phyloP scores from a whole-genome alignment of 2,888 invertebrate species.

The Oligia strigilis region DNA sequence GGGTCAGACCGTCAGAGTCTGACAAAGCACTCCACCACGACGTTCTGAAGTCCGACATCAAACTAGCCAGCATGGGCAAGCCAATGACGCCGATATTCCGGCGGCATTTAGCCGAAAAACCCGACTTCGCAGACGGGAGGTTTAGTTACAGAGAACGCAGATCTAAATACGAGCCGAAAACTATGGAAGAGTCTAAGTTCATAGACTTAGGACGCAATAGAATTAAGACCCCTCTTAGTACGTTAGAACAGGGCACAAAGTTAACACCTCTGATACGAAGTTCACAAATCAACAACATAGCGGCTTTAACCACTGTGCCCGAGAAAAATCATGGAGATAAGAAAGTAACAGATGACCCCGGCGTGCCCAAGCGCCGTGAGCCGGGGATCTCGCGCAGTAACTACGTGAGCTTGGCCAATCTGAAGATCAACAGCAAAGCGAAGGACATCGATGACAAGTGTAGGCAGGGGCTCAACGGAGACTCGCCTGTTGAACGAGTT shows the following conservation, averaged over 20 bases:
- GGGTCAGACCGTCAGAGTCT: slow-evolving; percentile 77
- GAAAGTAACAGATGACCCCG: slow-evolving; percentile 53
- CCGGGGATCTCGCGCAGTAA: slow-evolving; percentile 86
- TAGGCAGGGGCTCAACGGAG: slow-evolving; percentile 52
- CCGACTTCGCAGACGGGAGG: slow-evolving; percentile 82
- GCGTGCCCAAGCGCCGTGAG: slow-evolving; percentile 73
- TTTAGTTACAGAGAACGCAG: slow-evolving; percentile 84
- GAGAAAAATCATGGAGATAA: slow-evolving; percentile 72
- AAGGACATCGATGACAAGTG: slow-evolving; percentile 74
- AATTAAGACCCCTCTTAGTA: slow-evolving; percentile 74
- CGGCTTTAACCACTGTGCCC: slow-evolving; percentile 69
- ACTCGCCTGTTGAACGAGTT: slow-evolving; percentile 78
- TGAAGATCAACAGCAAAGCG: slow-evolving; percentile 82
- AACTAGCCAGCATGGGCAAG: slow-evolving; percentile 84
- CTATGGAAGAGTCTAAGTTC: slow-evolving; percentile 73
- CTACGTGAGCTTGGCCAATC: slow-evolving; percentile 87
- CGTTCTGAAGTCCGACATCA: slow-evolving; percentile 83
- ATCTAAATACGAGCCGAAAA: slow-evolving; percentile 69
- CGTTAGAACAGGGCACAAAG: slow-evolving; percentile 56
- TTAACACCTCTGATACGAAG: slow-evolving; percentile 71
- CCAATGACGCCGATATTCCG: slow-evolving; percentile 88
- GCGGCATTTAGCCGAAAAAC: slow-evolving; percentile 77
- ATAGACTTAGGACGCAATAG: slow-evolving; percentile 79
- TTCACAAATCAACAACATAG: slow-evolving; percentile 66
- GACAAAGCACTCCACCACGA: slow-evolving; percentile 67